phyloP scores from a whole-genome alignment of 2,113 vertebrate species.

The Xenus cinereus region DNA sequence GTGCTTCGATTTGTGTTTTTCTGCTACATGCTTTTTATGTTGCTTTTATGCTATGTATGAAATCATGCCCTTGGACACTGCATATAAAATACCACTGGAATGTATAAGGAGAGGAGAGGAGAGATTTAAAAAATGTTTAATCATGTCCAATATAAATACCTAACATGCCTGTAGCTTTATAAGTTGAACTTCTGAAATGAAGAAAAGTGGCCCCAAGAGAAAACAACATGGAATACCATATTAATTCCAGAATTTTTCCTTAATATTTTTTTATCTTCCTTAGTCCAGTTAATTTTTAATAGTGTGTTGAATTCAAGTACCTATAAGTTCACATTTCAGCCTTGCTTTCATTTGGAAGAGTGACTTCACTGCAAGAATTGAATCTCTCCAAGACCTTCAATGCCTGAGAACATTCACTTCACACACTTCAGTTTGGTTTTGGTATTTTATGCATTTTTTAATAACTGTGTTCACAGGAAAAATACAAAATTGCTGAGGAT shows the following conservation, averaged over 20 bases:
- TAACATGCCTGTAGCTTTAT: background rate
- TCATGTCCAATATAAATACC: background rate
- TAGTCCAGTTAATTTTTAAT: background rate
- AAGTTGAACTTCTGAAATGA: background rate
- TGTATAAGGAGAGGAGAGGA: background rate
- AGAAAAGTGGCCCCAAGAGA: background rate
- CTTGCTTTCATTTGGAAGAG: background rate
- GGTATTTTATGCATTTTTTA: background rate
- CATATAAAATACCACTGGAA: background rate
- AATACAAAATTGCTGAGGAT: slow-evolving; percentile 69
- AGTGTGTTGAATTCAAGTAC: background rate
- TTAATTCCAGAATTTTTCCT: background rate
- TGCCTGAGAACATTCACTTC: background rate
- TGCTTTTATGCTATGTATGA: background rate
- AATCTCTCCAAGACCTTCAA: background rate
- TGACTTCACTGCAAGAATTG: background rate
- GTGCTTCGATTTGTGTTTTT: background rate
- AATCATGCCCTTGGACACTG: background rate
- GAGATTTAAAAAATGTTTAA: background rate
- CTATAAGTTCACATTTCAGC: background rate
- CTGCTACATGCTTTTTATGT: background rate
- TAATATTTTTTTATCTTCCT: background rate
- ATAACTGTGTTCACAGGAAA: slow-evolving; percentile 61
- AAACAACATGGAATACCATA: background rate
- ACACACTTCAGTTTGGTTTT: background rate